These are phyloP conservation scores for Netelia inedita DNA, from an alignment of 2,888 invertebrate species.

Conservation along the genomic window DNA sequence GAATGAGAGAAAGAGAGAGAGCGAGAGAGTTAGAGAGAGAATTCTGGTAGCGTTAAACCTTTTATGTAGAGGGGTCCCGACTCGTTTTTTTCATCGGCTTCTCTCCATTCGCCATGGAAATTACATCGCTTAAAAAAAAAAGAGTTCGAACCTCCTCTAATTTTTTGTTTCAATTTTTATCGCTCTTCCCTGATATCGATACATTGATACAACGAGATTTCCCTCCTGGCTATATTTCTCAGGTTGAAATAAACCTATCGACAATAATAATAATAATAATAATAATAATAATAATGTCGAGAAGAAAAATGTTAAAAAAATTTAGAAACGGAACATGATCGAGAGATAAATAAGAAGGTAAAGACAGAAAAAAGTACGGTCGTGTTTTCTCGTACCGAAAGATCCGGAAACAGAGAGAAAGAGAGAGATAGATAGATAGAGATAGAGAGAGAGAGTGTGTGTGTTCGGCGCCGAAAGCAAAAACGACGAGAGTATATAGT, in stretches of 20 bases:
- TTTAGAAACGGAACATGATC: neutral
- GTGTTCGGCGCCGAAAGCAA: slow-evolving; percentile 37
- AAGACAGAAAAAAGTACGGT: slow-evolving; percentile 20
- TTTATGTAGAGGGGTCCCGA: slow-evolving; percentile 44
- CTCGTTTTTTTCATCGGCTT: slow-evolving; percentile 40
- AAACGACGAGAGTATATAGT: slow-evolving; percentile 41
- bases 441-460: neutral
- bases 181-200: neutral
- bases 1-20: slow-evolving; percentile 33
- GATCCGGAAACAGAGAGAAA: neutral
- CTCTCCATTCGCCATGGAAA: slow-evolving; percentile 42
- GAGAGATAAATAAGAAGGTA: slow-evolving; percentile 4
- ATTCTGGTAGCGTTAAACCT: slow-evolving; percentile 54
- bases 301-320: neutral
- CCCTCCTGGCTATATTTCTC: too few relatives aligned
- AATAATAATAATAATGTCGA: neutral
- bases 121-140: slow-evolving; percentile 25
- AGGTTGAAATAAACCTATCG: too few relatives aligned
- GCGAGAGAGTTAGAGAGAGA: slow-evolving; percentile 16
- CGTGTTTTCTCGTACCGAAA: slow-evolving; percentile 39
- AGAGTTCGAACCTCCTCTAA: neutral
- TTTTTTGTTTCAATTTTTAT: slow-evolving; percentile 28
- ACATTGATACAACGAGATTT: neutral
- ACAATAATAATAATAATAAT: too few relatives aligned
- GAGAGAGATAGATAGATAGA: neutral